Evolutionary conservation across 2,113 vertebrate species (phyloP).

Genomic region (Meriones unguiculatus): DNA sequence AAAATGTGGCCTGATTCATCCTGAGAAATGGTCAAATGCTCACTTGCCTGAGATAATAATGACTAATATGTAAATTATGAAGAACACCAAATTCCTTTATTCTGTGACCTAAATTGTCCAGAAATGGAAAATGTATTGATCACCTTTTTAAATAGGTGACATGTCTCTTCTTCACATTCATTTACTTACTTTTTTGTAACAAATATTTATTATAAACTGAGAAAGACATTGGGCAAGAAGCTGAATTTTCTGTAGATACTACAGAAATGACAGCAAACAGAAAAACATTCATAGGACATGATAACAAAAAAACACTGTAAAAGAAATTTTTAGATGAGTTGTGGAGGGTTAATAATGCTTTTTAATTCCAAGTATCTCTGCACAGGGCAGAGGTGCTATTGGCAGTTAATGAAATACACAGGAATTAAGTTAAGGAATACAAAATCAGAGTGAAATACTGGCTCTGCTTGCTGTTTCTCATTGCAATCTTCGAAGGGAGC

Average conservation of each 20-base stretch:
- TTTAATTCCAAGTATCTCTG: constrained; percentile 19
- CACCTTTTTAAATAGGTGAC: constrained; percentile 24
- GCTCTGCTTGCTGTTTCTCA: not conserved
- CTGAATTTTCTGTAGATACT: constrained; percentile 27
- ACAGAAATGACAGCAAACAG: constrained; percentile 25
- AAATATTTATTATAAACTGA: constrained; percentile 17
- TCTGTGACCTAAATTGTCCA: constrained; percentile 8
- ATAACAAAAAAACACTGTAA: constrained; percentile 19
- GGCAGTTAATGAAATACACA: not conserved
- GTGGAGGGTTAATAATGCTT: constrained; percentile 1
- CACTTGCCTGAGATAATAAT: constrained; percentile 70
- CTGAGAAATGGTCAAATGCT: constrained; percentile 69
- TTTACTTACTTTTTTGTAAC: constrained; percentile 49
- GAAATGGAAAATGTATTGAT: constrained; percentile 28
- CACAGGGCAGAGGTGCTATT: not conserved
- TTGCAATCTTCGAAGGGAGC: not conserved
- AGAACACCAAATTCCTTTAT: constrained; percentile 63
- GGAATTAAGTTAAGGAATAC: not conserved
- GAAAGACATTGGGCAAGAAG: not conserved
- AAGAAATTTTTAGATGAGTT: not conserved
- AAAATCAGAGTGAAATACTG: not conserved
- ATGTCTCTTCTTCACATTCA: constrained; percentile 33
- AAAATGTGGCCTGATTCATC: constrained; percentile 75
- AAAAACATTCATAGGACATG: not conserved
- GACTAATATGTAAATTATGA: constrained; percentile 62